These are phyloP conservation scores for Scopus umbretta DNA, from an alignment of 2,113 vertebrate genomes.

Conservation along the genomic window DNA sequence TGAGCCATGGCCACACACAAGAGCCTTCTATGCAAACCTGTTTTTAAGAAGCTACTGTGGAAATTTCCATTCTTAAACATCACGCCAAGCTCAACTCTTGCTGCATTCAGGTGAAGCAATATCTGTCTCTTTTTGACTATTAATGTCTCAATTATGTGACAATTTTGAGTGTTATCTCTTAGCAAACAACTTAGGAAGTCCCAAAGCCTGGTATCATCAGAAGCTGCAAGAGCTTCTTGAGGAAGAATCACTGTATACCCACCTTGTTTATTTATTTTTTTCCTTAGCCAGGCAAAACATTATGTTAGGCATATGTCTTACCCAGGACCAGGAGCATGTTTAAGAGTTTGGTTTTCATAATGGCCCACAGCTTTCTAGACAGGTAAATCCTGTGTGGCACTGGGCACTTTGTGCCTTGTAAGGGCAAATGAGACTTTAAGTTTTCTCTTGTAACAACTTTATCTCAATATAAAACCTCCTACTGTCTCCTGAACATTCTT, in stretches of 20 bases:
- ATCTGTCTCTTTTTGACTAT: not conserved
- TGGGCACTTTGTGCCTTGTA: not conserved
- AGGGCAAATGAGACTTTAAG: not conserved
- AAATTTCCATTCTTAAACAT: slow-evolving; percentile 31
- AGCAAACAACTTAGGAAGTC: not conserved
- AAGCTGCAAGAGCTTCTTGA: not conserved
- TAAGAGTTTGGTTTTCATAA: not conserved
- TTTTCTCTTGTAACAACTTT: not conserved
- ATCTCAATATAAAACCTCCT: not conserved
- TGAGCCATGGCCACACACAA: fast-evolving
- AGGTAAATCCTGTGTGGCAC: not conserved
- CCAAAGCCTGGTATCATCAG: not conserved
- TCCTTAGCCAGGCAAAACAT: not conserved
- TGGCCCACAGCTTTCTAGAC: not conserved
- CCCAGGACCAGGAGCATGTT: not conserved
- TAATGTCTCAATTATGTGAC: not conserved
- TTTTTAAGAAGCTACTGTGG: not conserved
- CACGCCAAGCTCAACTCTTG: not conserved
- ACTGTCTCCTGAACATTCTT: not conserved
- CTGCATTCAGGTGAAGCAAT: not conserved
- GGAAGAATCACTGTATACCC: not conserved
- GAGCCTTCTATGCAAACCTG: not conserved
- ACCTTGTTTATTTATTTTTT: not conserved
- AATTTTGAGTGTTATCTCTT: not conserved
- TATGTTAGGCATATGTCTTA: not conserved